Evolutionary conservation across 1,140 invertebrate species (phyloP).

Genomic region (Brachionus rotundiformis): DNA sequence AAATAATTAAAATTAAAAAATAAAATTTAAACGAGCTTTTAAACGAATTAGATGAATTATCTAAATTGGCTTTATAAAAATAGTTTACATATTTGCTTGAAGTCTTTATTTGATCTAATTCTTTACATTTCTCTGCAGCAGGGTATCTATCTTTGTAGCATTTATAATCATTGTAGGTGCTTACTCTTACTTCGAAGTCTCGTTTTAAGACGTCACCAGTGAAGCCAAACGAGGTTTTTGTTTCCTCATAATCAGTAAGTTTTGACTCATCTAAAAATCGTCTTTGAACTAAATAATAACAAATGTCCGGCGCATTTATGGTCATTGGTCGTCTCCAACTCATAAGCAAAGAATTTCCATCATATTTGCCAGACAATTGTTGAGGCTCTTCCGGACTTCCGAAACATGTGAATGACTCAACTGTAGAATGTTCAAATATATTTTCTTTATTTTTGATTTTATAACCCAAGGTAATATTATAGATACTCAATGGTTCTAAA

Average conservation of each 20-base stretch:
- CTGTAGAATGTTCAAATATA: not conserved
- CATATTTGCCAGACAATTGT: not conserved
- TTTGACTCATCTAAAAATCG: not conserved
- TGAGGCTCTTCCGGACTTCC: not conserved
- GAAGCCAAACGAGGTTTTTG: not conserved
- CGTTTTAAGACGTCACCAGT: not conserved
- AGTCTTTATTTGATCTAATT: not conserved
- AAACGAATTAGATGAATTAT: not conserved
- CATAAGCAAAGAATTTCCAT: not conserved
- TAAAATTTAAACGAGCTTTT: not conserved
- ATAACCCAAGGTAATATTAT: slow-evolving; percentile 17
- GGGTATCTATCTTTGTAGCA: not conserved
- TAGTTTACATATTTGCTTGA: not conserved
- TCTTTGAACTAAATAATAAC: slow-evolving; percentile 24
- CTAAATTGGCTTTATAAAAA: not conserved
- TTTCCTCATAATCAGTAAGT: not conserved
- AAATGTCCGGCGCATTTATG: slow-evolving; percentile 22
- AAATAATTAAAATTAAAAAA: not conserved
- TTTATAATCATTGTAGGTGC: slow-evolving; percentile 17
- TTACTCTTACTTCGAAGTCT: not conserved
- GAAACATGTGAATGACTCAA: not conserved
- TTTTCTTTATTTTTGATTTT: not conserved
- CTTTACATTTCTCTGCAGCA: not conserved
- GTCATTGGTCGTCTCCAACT: not conserved
- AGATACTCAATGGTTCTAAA: not conserved